phyloP scores from a whole-genome alignment of 2,797 vertebrate genomes.

The Platyrinchus mystaceus region DNA sequence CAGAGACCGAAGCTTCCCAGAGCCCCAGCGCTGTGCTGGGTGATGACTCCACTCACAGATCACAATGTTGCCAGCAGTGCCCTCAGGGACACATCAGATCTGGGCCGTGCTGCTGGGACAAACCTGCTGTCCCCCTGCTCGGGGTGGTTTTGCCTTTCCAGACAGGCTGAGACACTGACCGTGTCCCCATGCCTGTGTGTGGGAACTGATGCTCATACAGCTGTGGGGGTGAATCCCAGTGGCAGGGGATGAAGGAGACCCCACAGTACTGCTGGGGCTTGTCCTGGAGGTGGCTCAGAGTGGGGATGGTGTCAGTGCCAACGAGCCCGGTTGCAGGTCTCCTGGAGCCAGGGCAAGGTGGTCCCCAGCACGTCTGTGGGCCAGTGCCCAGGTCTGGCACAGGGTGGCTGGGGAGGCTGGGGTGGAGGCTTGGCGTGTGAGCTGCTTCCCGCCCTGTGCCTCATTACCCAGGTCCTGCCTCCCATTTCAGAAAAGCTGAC shows the following conservation, averaged over 20 bases:
- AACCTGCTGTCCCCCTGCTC: accelerated
- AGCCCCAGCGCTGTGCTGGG: not conserved
- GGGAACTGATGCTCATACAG: not conserved
- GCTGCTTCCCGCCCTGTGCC: not conserved
- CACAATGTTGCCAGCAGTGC: not conserved
- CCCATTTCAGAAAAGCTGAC: constrained; percentile 63
- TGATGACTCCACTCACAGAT: not conserved
- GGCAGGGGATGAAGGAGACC: not conserved
- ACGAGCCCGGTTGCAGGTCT: not conserved
- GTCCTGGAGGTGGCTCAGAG: not conserved
- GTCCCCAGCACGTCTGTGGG: accelerated
- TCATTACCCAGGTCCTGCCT: constrained; percentile 56
- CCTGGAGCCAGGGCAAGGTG: accelerated
- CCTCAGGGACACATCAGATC: not conserved
- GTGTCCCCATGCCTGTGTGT: constrained; percentile 20
- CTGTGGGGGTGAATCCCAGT: constrained; percentile 13
- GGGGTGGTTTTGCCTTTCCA: not conserved
- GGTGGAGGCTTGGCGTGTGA: not conserved
- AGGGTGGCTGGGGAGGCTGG: not conserved
- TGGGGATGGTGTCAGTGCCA: not conserved
- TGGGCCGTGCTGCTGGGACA: not conserved
- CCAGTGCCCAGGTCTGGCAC: accelerated
- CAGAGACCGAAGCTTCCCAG: not conserved
- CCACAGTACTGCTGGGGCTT: not conserved
- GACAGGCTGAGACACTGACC: not conserved